A percentile compares a stretch with the other conserved stretches of the same genome.
Conservation (phyloP, 2,888 invertebrate genomes). For the Eupelmus urozonus region DNA sequence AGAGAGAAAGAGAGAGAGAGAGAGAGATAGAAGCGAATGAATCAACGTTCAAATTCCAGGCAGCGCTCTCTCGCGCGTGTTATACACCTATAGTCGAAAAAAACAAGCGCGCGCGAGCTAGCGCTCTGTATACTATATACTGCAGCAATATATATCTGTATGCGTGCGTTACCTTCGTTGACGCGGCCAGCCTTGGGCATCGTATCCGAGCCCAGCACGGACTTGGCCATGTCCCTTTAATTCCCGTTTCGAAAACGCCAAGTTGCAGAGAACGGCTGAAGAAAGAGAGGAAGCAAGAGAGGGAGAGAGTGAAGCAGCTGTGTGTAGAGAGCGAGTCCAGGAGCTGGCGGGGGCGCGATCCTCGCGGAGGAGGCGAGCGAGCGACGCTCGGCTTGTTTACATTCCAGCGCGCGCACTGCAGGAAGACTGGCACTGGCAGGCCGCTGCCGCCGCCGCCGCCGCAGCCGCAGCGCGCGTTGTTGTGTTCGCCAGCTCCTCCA, state of each 20-base stretch:
- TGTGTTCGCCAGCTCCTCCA: slow-evolving; percentile 49
- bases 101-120: background rate
- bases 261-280: background rate
- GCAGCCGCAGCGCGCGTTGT: slow-evolving; percentile 18
- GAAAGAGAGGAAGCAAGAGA: too few species aligned
- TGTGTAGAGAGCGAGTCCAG: background rate
- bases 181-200: slow-evolving; percentile 84
- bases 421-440: slow-evolving; percentile 13
- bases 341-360: background rate
- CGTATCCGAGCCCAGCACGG: slow-evolving; percentile 77
- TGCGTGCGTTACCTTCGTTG: slow-evolving; percentile 84
- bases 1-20: too few species aligned
- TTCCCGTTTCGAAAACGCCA: background rate
- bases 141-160: too few species aligned
- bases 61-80: too few species aligned
- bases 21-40: too few species aligned
- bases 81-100: too few species aligned
- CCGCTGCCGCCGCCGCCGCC: background rate
- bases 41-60: too few species aligned
- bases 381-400: background rate
- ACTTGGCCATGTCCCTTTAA: slow-evolving; percentile 71
- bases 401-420: background rate
- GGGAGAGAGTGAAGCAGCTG: too few species aligned
- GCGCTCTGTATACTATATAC: too few species aligned
- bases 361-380: too few species aligned